Percentiles rank a stretch among this genome's conserved stretches.
phyloP scores from a whole-genome alignment of 2,888 invertebrate species.

The Idaea dimidiata region DNA sequence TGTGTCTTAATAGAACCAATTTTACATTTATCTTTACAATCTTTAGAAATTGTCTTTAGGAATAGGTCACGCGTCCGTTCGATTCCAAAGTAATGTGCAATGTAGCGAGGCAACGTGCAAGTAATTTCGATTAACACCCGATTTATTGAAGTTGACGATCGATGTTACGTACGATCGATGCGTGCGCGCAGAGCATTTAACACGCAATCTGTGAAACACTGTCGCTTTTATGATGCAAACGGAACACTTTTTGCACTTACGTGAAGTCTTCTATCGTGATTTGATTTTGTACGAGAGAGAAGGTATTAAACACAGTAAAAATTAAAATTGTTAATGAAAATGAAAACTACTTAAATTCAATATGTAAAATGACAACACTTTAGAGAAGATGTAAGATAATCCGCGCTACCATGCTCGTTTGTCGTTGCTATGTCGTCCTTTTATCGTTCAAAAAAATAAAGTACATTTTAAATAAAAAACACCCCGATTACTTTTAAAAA shows the following conservation, averaged over 20 bases:
- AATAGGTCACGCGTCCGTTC: background rate
- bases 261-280: background rate
- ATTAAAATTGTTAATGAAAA: background rate
- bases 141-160: background rate
- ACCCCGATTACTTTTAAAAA: too few species aligned
- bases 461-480: too few species aligned
- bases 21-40: background rate
- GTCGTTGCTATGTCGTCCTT: too few species aligned
- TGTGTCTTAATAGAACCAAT: background rate
- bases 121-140: slow-evolving; percentile 25
- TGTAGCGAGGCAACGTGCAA: slow-evolving; percentile 36
- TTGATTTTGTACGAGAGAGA: background rate
- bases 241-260: background rate
- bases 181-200: background rate
- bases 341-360: background rate
- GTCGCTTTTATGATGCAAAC: background rate
- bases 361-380: background rate
- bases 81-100: background rate
- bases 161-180: background rate
- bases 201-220: background rate
- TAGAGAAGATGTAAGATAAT: background rate
- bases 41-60: background rate
- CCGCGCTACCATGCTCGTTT: too few species aligned
- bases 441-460: too few species aligned
- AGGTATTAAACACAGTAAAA: background rate